These are phyloP conservation scores for Bombus soroeensis DNA, from an alignment of 1,140 invertebrate genomes.

Conservation along the genomic window DNA sequence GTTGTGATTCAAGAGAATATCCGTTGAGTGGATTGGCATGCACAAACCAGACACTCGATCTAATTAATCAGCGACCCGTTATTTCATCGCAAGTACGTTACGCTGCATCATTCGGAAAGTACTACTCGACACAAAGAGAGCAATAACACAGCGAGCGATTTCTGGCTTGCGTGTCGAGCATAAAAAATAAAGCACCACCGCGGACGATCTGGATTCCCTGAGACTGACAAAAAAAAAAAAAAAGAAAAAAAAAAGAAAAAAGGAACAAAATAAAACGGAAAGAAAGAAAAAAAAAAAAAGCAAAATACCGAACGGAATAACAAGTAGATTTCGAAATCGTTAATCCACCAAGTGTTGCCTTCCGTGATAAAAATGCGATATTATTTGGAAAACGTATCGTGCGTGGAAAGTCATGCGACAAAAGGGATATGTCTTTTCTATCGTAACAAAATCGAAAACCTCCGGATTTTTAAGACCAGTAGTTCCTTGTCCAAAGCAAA, in stretches of 20 bases:
- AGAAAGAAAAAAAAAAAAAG: too few species aligned
- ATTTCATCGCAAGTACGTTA: slow-evolving; percentile 59
- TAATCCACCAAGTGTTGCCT: neutral
- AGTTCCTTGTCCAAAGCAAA: too few species aligned
- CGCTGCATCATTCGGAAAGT: slow-evolving; percentile 70
- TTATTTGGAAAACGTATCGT: neutral
- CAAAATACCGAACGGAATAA: neutral
- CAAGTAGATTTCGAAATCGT: neutral
- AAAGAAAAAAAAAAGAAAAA: neutral
- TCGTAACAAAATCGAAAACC: too few species aligned
- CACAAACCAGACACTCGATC: slow-evolving; percentile 71
- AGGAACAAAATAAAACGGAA: neutral
- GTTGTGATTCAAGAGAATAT: slow-evolving; percentile 24
- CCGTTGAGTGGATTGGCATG: slow-evolving; percentile 52
- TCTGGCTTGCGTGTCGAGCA: neutral
- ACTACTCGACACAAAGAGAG: slow-evolving; percentile 65
- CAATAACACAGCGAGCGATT: slow-evolving; percentile 46
- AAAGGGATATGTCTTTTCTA: neutral
- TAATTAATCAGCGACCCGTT: slow-evolving; percentile 79
- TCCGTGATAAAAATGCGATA: neutral
- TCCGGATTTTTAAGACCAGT: too few species aligned
- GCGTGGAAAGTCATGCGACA: neutral
- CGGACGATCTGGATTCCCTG: neutral
- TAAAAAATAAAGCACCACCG: slow-evolving; percentile 18
- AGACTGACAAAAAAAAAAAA: too few species aligned